Evolutionary conservation across 2,797 vertebrate genomes (phyloP).

Genomic region (Agapornis canus): DNA sequence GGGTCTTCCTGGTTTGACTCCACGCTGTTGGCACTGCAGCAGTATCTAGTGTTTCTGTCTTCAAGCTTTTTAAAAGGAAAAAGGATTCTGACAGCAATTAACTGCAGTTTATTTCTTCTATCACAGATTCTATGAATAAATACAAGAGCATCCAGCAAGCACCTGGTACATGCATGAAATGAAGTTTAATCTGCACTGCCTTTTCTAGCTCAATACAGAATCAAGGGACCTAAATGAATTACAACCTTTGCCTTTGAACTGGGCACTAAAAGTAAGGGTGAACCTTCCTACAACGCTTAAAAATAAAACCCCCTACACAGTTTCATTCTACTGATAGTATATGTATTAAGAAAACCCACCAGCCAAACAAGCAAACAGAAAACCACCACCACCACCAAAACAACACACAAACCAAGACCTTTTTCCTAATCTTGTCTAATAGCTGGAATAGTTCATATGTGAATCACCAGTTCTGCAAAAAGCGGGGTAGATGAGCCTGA

Average conservation of each 20-base stretch:
- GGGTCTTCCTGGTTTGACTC: neutral
- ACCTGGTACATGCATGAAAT: neutral
- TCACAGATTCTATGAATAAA: neutral
- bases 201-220: neutral
- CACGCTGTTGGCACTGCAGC: neutral
- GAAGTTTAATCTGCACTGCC: neutral
- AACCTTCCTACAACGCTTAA: neutral
- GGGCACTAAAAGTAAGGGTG: neutral
- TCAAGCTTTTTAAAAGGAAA: neutral
- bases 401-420: neutral
- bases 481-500: neutral
- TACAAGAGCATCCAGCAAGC: neutral
- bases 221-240: neutral
- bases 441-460: neutral
- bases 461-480: neutral
- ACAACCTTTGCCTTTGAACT: neutral
- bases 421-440: neutral
- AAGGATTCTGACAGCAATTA: neutral
- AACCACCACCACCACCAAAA: neutral
- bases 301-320: neutral
- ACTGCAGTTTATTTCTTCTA: neutral
- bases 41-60: neutral
- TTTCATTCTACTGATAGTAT: neutral
- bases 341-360: accelerated
- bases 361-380: neutral